These are phyloP conservation scores for Mus caroli DNA, from an alignment of 2,797 vertebrate genomes.

Conservation along the genomic window DNA sequence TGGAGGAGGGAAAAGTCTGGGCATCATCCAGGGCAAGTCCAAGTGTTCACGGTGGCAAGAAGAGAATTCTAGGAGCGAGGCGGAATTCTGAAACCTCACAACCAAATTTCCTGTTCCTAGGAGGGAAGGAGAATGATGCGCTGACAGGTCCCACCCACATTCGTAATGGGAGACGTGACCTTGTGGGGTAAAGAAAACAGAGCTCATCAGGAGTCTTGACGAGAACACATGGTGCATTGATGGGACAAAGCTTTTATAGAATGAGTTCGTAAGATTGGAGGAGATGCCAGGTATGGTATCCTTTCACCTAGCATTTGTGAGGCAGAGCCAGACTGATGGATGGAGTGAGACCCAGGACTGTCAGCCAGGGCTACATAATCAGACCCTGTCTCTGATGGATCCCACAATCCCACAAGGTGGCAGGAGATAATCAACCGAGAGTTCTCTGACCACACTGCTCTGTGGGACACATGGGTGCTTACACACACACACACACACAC, in stretches of 20 bases:
- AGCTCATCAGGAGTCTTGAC: not conserved
- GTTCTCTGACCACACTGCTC: not conserved
- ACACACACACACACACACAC: no score
- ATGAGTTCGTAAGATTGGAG: not conserved
- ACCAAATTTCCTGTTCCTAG: not conserved
- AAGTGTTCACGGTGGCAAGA: not conserved
- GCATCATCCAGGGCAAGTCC: not conserved
- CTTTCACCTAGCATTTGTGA: not conserved
- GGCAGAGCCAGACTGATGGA: not conserved
- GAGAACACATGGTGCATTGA: not conserved
- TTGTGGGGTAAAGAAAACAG: not conserved
- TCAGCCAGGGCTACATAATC: not conserved
- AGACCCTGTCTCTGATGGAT: not conserved
- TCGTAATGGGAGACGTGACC: not conserved
- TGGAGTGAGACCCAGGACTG: not conserved
- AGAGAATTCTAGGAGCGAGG: not conserved
- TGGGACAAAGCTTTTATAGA: not conserved
- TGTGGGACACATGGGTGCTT: not conserved
- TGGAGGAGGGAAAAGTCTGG: not conserved
- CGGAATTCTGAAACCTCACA: not conserved
- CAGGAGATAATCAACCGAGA: not conserved
- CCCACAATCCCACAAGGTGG: not conserved
- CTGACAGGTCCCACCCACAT: not conserved
- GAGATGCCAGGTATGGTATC: not conserved
- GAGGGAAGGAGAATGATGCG: not conserved